These are phyloP conservation scores for Pseudopipra pipra DNA, from an alignment of 2,113 vertebrate species.

Conservation along the genomic window DNA sequence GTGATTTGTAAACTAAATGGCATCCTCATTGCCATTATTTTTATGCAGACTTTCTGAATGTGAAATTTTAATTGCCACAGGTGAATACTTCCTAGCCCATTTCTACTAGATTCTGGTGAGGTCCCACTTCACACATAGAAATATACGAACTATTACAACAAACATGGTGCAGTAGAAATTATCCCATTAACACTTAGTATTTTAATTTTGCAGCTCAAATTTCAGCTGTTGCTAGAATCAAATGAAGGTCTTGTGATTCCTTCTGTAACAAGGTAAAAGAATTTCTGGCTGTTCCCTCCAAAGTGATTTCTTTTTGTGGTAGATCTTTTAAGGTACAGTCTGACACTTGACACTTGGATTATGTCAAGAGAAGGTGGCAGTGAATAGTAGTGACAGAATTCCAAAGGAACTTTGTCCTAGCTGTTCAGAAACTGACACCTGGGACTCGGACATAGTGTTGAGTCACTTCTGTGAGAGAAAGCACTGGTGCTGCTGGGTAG, in stretches of 20 bases:
- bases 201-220: neutral
- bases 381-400: neutral
- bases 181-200: neutral
- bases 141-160: neutral
- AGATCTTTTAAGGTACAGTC: neutral
- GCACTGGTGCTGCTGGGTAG: neutral
- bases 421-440: neutral
- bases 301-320: neutral
- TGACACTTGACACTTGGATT: neutral
- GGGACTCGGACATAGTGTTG: neutral
- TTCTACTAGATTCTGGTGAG: neutral
- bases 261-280: neutral
- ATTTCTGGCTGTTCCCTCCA: neutral
- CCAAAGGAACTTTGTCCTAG: conserved; percentile 1
- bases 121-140: neutral
- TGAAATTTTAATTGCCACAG: neutral
- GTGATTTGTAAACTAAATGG: neutral
- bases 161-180: neutral
- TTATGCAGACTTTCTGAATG: neutral
- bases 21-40: neutral
- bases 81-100: neutral
- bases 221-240: neutral
- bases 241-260: neutral
- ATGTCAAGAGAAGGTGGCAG: neutral
- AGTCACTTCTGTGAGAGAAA: neutral